Conservation (phyloP, 2,888 invertebrate genomes). For the Deroplatys truncata region DNA sequence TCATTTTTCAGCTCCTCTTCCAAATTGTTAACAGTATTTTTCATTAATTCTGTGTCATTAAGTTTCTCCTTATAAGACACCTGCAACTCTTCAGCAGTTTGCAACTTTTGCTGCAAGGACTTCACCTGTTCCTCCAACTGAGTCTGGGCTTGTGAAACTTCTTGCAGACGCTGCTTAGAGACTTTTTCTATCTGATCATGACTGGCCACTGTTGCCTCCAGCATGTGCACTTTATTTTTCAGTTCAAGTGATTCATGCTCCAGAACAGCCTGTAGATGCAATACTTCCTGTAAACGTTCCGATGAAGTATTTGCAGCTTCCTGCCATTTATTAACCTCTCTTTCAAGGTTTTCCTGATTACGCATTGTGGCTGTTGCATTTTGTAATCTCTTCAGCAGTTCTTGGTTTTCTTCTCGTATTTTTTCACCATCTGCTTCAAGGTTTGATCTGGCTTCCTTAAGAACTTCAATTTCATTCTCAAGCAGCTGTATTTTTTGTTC, state of each 20-base stretch:
- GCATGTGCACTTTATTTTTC: not conserved
- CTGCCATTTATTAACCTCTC: constrained; percentile 31
- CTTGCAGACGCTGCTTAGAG: not conserved
- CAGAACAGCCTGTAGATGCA: constrained; percentile 21
- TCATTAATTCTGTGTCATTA: not conserved
- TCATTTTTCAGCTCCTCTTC: not conserved
- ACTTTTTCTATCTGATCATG: not conserved
- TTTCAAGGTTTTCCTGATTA: constrained; percentile 51
- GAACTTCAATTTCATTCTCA: constrained; percentile 40
- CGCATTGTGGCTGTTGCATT: constrained; percentile 47
- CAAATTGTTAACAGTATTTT: not conserved
- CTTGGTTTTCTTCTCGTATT: constrained; percentile 32
- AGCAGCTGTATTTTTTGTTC: constrained; percentile 36
- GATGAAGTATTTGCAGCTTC: constrained; percentile 37
- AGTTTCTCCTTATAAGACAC: not conserved
- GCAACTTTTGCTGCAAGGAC: not conserved
- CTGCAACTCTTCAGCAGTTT: not conserved
- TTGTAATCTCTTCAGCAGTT: constrained; percentile 38
- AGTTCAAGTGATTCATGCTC: constrained; percentile 33
- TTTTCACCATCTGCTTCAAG: constrained; percentile 42
- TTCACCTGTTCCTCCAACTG: not conserved
- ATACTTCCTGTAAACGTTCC: constrained; percentile 46
- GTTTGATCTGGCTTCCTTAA: constrained; percentile 45
- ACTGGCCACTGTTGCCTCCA: not conserved
- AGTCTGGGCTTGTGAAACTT: not conserved